A percentile compares a stretch with the other conserved stretches of the same genome.
Evolutionary conservation across 2,113 vertebrate species (phyloP).

Genomic region (Apteryx owenii): DNA sequence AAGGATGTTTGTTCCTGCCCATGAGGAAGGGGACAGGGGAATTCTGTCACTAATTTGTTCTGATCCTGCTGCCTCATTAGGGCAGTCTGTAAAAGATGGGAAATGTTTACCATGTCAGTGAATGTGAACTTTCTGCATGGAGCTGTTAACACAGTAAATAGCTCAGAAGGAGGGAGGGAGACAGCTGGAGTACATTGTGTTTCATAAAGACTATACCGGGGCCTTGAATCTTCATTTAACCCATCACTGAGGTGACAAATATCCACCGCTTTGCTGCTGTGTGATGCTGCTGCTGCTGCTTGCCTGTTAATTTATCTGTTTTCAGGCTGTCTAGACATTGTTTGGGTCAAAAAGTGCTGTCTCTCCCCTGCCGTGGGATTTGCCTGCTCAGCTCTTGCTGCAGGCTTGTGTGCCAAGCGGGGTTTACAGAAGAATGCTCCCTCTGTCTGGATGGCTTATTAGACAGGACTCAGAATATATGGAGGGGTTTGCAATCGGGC

Average conservation of each 20-base stretch:
- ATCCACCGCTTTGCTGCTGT: conserved; percentile 61
- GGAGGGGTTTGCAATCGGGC: conserved; percentile 62
- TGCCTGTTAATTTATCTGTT: conserved; percentile 79
- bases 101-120: conserved; percentile 22
- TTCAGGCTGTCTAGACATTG: conserved; percentile 81
- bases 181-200: conserved; percentile 62
- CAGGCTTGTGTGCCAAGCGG: conserved; percentile 48
- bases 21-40: neutral
- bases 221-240: conserved; percentile 70
- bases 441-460: conserved; percentile 65
- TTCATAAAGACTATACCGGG: conserved; percentile 47
- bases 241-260: conserved; percentile 72
- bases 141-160: conserved; percentile 61
- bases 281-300: conserved; percentile 70
- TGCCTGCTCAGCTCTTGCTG: conserved; percentile 67
- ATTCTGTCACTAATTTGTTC: conserved; percentile 72
- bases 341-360: conserved; percentile 74
- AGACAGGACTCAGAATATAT: conserved; percentile 44
- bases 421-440: conserved; percentile 69
- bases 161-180: conserved; percentile 38
- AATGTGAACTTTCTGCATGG: conserved; percentile 41
- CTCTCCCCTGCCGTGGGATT: conserved; percentile 63
- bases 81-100: conserved; percentile 10
- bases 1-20: neutral
- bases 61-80: conserved; percentile 70